Evolutionary conservation across 1,140 invertebrate species (phyloP).

Genomic region (Phortica variegata): DNA sequence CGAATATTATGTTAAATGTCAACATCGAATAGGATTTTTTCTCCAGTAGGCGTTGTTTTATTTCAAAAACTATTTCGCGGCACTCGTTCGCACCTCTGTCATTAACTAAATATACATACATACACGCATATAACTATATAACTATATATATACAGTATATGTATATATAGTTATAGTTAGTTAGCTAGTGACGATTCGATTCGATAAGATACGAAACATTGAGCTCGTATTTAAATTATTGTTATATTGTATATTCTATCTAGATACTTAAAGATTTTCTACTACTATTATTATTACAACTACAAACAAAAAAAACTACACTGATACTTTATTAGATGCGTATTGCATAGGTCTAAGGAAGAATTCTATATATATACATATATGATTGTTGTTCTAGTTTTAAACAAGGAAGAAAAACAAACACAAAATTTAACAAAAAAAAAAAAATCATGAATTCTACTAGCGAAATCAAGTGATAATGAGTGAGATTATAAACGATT

Average conservation of each 20-base stretch:
- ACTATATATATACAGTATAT: conserved; percentile 7
- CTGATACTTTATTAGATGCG: conserved; percentile 44
- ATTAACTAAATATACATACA: too few relatives aligned
- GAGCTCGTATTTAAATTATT: too few relatives aligned
- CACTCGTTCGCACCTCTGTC: too few relatives aligned
- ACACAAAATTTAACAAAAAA: conserved; percentile 17
- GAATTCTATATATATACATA: conserved; percentile 16
- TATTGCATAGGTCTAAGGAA: conserved; percentile 38
- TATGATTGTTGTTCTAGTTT: conserved; percentile 51
- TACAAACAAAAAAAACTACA: conserved; percentile 21
- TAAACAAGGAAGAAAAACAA: conserved; percentile 31
- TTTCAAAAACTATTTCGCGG: too few relatives aligned
- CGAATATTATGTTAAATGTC: too few relatives aligned
- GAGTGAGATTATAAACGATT: conserved; percentile 57
- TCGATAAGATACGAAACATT: too few relatives aligned
- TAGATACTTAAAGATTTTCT: conserved; percentile 32
- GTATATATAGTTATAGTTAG: too few relatives aligned
- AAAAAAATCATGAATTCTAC: conserved; percentile 31
- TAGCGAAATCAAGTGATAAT: conserved; percentile 56
- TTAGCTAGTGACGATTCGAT: too few relatives aligned
- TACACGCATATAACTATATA: conserved; percentile 5
- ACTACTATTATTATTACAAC: conserved; percentile 13
- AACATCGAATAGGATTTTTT: too few relatives aligned
- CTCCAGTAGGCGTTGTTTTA: too few relatives aligned
- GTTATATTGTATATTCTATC: too few relatives aligned